These are phyloP conservation scores for Leptopilina clavipes DNA, from an alignment of 1,140 invertebrate species.

Conservation along the genomic window DNA sequence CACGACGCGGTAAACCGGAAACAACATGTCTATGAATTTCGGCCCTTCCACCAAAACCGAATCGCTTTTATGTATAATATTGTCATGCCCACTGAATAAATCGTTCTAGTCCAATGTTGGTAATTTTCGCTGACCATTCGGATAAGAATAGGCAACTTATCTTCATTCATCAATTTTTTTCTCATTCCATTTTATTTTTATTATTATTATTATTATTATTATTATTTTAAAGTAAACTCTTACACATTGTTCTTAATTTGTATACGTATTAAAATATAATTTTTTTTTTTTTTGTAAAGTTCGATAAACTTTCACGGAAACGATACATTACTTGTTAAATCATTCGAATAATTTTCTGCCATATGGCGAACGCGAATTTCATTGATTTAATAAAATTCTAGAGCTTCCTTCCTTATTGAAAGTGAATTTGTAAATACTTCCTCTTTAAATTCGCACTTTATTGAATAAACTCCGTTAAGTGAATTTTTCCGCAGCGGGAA, in stretches of 20 bases:
- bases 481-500: background rate
- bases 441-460: background rate
- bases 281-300: too few relatives aligned
- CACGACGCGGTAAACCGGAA: slow-evolving; percentile 57
- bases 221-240: too few relatives aligned
- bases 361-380: background rate
- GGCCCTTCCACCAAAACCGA: slow-evolving; percentile 47
- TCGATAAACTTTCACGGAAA: too few relatives aligned
- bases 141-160: background rate
- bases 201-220: too few relatives aligned
- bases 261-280: too few relatives aligned
- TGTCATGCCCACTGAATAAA: slow-evolving; percentile 32
- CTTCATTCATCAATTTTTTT: background rate
- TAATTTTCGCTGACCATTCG: background rate
- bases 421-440: background rate
- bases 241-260: too few relatives aligned
- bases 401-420: background rate
- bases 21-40: slow-evolving; percentile 58
- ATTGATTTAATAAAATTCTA: background rate
- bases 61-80: slow-evolving; percentile 18
- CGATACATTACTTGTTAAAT: too few relatives aligned
- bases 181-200: too few relatives aligned
- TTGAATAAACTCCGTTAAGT: background rate
- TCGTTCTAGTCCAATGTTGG: background rate
- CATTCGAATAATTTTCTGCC: too few relatives aligned